Conservation (phyloP, 2,888 invertebrate genomes). For the Agriopis leucophaearia region DNA sequence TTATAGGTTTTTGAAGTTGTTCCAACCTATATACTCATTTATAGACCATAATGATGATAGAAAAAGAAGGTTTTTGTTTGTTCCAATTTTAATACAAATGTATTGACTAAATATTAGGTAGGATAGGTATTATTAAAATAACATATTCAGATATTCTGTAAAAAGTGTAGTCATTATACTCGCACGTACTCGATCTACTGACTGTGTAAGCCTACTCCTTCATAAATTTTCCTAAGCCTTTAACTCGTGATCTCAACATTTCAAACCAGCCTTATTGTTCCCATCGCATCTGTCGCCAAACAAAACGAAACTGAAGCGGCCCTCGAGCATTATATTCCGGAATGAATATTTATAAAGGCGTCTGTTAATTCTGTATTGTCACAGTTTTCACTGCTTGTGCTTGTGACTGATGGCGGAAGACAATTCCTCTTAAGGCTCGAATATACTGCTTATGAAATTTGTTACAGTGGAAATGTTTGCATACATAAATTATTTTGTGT, state of each 20-base stretch:
- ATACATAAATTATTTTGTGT: neutral
- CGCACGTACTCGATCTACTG: neutral
- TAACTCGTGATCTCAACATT: slow-evolving; percentile 43
- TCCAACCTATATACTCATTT: too few relatives aligned
- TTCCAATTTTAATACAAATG: too few relatives aligned
- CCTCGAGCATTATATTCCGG: slow-evolving; percentile 73
- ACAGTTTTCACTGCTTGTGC: slow-evolving; percentile 73
- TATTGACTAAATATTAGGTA: too few relatives aligned
- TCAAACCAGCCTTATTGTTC: slow-evolving; percentile 45
- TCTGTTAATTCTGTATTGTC: slow-evolving; percentile 83
- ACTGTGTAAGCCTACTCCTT: slow-evolving; percentile 2
- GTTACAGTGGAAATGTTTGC: slow-evolving; percentile 5
- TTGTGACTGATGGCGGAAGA: slow-evolving; percentile 79
- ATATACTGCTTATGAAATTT: slow-evolving; percentile 58
- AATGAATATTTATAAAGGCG: slow-evolving; percentile 86
- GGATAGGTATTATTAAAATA: too few relatives aligned
- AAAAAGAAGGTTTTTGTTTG: too few relatives aligned
- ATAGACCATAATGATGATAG: too few relatives aligned
- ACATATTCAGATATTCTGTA: neutral
- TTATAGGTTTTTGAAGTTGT: too few relatives aligned
- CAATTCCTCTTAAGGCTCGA: slow-evolving; percentile 71
- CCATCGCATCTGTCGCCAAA: slow-evolving; percentile 79
- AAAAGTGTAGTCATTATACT: neutral
- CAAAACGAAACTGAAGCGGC: slow-evolving; percentile 72
- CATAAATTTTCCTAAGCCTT: slow-evolving; percentile 26